phyloP scores from a whole-genome alignment of 2,888 invertebrate species.

The Galerucella calmariensis region DNA sequence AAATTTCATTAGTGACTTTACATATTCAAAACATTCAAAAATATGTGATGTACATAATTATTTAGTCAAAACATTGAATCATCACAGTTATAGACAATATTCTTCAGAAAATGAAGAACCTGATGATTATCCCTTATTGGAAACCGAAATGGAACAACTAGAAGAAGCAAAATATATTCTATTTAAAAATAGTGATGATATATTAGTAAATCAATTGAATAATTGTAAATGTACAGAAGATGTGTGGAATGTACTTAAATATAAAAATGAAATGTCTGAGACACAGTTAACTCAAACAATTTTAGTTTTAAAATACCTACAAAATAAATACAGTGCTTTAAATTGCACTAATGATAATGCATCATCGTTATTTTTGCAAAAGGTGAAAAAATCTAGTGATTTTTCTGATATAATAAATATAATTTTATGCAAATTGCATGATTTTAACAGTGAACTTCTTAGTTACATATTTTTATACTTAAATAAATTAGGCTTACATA shows the following conservation, averaged over 20 bases:
- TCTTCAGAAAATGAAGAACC: constrained; percentile 34
- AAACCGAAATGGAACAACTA: constrained; percentile 25
- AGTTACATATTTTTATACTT: constrained; percentile 66
- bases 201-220: constrained; percentile 55
- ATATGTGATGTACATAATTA: not conserved
- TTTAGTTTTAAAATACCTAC: constrained; percentile 62
- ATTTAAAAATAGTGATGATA: constrained; percentile 53
- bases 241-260: constrained; percentile 59
- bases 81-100: constrained; percentile 21
- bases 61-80: constrained; percentile 16
- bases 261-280: constrained; percentile 45
- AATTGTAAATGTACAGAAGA: constrained; percentile 60
- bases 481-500: constrained; percentile 64
- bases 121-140: constrained; percentile 33
- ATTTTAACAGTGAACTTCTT: constrained; percentile 61
- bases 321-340: constrained; percentile 57
- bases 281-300: constrained; percentile 56
- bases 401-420: constrained; percentile 55
- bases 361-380: constrained; percentile 54
- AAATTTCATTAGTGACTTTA: constrained; percentile 19
- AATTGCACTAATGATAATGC: constrained; percentile 41
- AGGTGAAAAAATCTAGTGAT: constrained; percentile 54
- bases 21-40: constrained; percentile 1
- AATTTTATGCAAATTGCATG: constrained; percentile 54
- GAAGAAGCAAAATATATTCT: constrained; percentile 37